These are phyloP conservation scores for Balanococcus diminutus DNA, from an alignment of 2,888 invertebrate species.

Conservation along the genomic window DNA sequence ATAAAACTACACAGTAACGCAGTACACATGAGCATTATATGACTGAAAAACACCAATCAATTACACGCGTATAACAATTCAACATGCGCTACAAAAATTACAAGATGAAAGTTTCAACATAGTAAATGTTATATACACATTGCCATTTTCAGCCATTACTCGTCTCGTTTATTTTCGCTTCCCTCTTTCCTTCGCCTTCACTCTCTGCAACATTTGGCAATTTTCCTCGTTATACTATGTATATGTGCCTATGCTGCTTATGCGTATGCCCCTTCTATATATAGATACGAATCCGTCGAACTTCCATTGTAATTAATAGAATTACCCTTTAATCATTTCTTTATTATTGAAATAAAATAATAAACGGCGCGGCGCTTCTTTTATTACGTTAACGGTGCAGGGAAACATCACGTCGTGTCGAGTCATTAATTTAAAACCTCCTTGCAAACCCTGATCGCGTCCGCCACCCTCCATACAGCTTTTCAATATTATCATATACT, in stretches of 20 bases:
- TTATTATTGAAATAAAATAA: constrained; percentile 27
- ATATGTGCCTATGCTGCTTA: neutral
- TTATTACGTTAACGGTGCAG: neutral
- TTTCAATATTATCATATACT: neutral
- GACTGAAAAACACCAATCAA: constrained; percentile 24
- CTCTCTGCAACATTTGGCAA: neutral
- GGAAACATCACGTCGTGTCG: too few relatives aligned
- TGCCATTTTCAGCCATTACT: constrained; percentile 24
- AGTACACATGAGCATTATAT: neutral
- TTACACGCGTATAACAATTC: constrained; percentile 20
- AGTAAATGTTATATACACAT: constrained; percentile 24
- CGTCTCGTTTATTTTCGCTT: constrained; percentile 6
- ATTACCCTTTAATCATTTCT: constrained; percentile 29
- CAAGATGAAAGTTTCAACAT: constrained; percentile 5
- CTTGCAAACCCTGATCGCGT: neutral
- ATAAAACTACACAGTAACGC: neutral
- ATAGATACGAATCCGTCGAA: neutral
- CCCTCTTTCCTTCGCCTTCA: neutral
- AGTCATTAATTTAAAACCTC: constrained; percentile 4
- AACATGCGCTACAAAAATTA: neutral
- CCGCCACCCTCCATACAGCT: neutral
- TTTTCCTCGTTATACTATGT: constrained; percentile 31
- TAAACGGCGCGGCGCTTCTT: constrained; percentile 1
- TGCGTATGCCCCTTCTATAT: neutral
- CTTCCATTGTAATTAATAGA: constrained; percentile 21